These are phyloP conservation scores for Tachysurus fulvidraco DNA, from an alignment of 2,113 vertebrate genomes.

Conservation along the genomic window DNA sequence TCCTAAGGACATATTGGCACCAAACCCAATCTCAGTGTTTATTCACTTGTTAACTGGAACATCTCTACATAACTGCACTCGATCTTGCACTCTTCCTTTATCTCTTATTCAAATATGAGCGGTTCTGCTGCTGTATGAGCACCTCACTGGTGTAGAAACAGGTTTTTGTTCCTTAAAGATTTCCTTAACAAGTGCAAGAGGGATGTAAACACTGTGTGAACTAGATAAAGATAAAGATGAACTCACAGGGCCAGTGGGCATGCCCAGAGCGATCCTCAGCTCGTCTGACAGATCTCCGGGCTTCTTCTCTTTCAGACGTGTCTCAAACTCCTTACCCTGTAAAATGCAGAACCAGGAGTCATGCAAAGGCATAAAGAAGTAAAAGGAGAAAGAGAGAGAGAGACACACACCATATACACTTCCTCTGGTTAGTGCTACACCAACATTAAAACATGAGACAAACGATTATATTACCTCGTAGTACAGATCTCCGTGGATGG, in stretches of 20 bases:
- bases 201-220: neutral
- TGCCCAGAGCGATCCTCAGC: constrained; percentile 86
- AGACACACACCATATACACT: neutral
- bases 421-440: neutral
- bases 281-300: constrained; percentile 90
- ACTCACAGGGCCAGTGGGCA: constrained; percentile 90
- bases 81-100: too few species aligned
- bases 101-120: neutral
- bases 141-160: too few species aligned
- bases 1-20: neutral
- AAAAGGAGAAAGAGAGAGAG: neutral
- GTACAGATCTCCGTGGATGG: constrained; percentile 92
- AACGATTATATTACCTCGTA: constrained; percentile 78
- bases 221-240: neutral
- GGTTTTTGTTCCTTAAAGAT: neutral
- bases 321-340: constrained; percentile 94
- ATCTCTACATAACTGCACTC: neutral
- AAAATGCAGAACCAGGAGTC: neutral
- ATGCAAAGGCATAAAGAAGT: neutral
- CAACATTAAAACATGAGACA: neutral
- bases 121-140: neutral
- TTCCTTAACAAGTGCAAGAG: neutral
- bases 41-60: too few species aligned
- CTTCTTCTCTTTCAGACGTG: constrained; percentile 91
- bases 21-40: neutral